Percentiles rank a stretch among this genome's conserved stretches.
Evolutionary conservation across 2,888 invertebrate genomes (phyloP).

Genomic region (Candidula unifasciata): DNA sequence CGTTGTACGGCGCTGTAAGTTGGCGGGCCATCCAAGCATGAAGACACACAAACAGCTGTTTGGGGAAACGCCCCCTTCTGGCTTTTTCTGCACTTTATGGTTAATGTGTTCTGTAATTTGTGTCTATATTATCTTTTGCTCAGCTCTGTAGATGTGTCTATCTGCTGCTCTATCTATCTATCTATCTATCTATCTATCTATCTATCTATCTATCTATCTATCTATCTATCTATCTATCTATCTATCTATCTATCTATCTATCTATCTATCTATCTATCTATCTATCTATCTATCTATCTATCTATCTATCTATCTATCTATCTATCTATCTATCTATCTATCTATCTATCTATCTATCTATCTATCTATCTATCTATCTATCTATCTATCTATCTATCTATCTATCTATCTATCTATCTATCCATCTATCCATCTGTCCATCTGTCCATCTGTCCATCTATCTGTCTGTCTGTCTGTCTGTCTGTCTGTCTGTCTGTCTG

Average conservation of each 20-base stretch:
- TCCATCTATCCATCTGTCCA: slow-evolving; percentile 1
- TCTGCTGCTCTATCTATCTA: too few species aligned
- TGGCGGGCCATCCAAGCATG: slow-evolving; percentile 18
- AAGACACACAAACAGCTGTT: slow-evolving; percentile 3
- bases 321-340: not conserved
- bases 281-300: too few species aligned
- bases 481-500: not conserved
- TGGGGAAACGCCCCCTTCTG: not conserved
- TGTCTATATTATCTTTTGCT: too few species aligned
- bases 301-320: too few species aligned
- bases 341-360: slow-evolving; percentile 6
- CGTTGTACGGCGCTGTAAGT: slow-evolving; percentile 3
- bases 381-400: slow-evolving; percentile 8
- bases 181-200: too few species aligned
- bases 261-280: too few species aligned
- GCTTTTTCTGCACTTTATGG: too few species aligned
- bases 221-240: too few species aligned
- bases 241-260: too few species aligned
- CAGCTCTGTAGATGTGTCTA: too few species aligned
- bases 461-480: not conserved
- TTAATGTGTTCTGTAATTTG: too few species aligned
- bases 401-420: slow-evolving; percentile 6
- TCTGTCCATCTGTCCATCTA: not conserved
- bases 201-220: too few species aligned
- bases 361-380: slow-evolving; percentile 9